Conservation (phyloP, 2,797 vertebrate genomes). For the Taenioides sp. region DNA sequence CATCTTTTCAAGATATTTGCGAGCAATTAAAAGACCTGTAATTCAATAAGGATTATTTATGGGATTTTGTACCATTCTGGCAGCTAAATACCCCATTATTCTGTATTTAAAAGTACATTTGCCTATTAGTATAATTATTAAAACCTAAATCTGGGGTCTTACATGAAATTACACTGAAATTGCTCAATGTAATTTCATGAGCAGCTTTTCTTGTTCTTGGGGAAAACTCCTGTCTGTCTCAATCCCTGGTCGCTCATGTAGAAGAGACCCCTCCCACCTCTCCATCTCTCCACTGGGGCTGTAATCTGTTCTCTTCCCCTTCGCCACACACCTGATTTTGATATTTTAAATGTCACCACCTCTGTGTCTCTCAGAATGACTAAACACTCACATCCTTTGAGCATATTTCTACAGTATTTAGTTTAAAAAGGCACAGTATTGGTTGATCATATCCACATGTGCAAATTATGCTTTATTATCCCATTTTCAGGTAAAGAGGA, state of each 20-base stretch:
- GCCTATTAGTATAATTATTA: background rate
- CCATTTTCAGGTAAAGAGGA: background rate
- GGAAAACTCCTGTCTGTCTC: conserved; percentile 74
- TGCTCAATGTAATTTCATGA: conserved; percentile 50
- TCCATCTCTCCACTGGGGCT: conserved; percentile 33
- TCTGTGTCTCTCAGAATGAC: conserved; percentile 35
- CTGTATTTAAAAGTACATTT: no score
- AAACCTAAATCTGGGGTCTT: background rate
- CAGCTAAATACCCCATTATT: no score
- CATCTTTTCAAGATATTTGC: no score
- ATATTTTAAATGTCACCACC: conserved; percentile 60
- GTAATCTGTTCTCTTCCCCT: conserved; percentile 32
- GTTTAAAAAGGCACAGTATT: conserved; percentile 6
- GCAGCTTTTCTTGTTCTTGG: conserved; percentile 72
- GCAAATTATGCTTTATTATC: background rate
- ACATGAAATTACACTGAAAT: background rate
- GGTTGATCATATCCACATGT: conserved; percentile 13
- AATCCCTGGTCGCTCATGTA: conserved; percentile 68
- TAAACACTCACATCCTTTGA: conserved; percentile 36
- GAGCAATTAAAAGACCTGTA: no score
- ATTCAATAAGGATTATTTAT: no score
- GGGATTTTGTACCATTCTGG: no score
- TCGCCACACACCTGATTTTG: conserved; percentile 49
- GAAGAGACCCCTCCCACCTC: conserved; percentile 56
- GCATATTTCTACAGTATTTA: conserved; percentile 25